Conservation (phyloP, 2,888 invertebrate species). For the Schizaphis graminum region DNA sequence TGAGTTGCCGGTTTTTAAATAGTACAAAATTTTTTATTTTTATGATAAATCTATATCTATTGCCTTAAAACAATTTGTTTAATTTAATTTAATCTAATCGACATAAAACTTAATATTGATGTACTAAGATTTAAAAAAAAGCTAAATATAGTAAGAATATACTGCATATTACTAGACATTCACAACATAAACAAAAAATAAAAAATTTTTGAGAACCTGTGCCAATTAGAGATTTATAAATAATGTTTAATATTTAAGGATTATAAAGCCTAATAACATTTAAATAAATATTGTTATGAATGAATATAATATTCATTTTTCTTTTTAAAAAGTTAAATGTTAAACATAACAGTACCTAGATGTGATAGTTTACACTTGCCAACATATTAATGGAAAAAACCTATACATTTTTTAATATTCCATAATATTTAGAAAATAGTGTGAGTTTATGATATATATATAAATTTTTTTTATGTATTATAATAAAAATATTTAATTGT, state of each 20-base stretch:
- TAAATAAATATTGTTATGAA: slow-evolving; percentile 16
- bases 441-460: not conserved
- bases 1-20: not conserved
- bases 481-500: slow-evolving; percentile 7
- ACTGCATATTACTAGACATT: not conserved
- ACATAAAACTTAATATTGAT: not conserved
- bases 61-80: not conserved
- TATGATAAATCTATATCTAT: not conserved
- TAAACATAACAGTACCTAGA: not conserved
- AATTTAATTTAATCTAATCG: not conserved
- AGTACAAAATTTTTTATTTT: not conserved
- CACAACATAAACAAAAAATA: not conserved
- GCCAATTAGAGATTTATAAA: not conserved
- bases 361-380: slow-evolving; percentile 25
- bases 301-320: slow-evolving; percentile 13
- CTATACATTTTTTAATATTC: slow-evolving; percentile 26
- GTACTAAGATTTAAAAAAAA: not conserved
- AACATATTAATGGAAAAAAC: not conserved
- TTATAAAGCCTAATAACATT: not conserved
- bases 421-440: slow-evolving; percentile 11
- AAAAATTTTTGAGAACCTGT: not conserved
- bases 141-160: not conserved
- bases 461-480: slow-evolving; percentile 2
- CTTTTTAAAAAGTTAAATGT: not conserved
- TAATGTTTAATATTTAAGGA: not conserved